A percentile compares a stretch with the other conserved stretches of the same genome.
Conservation (phyloP, 2,797 vertebrate species). For the Acanthiza pusilla region DNA sequence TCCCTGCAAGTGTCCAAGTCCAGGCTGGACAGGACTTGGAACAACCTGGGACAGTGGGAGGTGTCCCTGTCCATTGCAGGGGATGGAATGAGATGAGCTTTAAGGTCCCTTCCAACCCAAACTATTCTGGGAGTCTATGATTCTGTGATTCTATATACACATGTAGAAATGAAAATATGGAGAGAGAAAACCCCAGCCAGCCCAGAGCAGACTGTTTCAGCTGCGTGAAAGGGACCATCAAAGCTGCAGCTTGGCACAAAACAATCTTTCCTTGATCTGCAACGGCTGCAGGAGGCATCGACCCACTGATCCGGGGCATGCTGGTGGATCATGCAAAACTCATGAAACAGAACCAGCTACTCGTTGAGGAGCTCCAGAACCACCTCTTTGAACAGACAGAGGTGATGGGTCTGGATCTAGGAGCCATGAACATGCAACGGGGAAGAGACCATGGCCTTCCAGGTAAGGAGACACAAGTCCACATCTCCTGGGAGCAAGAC, state of each 20-base stretch:
- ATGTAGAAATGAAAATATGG: not conserved
- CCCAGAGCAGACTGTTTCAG: not conserved
- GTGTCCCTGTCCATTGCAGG: not conserved
- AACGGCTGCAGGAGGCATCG: slow-evolving; percentile 79
- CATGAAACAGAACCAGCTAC: slow-evolving; percentile 71
- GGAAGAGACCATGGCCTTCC: slow-evolving; percentile 84
- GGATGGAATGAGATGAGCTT: not conserved
- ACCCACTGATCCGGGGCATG: slow-evolving; percentile 83
- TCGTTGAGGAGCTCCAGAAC: slow-evolving; percentile 84
- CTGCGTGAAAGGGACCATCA: not conserved
- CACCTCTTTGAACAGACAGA: slow-evolving; percentile 75
- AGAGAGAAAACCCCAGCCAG: not conserved
- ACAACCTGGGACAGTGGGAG: not conserved
- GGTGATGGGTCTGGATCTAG: slow-evolving; percentile 80
- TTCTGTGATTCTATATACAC: not conserved
- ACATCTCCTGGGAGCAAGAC: rapidly evolving
- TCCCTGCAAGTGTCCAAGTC: not conserved
- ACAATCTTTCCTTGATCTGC: not conserved
- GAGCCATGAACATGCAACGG: slow-evolving; percentile 84
- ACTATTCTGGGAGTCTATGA: too few relatives aligned
- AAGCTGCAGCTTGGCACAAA: not conserved
- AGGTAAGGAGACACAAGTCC: slow-evolving; percentile 68
- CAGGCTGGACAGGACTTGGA: not conserved
- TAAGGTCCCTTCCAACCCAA: not conserved
- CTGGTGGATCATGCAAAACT: slow-evolving; percentile 74